Evolutionary conservation across 2,113 vertebrate species (phyloP).

Genomic region (Rhodinocichla rosea): DNA sequence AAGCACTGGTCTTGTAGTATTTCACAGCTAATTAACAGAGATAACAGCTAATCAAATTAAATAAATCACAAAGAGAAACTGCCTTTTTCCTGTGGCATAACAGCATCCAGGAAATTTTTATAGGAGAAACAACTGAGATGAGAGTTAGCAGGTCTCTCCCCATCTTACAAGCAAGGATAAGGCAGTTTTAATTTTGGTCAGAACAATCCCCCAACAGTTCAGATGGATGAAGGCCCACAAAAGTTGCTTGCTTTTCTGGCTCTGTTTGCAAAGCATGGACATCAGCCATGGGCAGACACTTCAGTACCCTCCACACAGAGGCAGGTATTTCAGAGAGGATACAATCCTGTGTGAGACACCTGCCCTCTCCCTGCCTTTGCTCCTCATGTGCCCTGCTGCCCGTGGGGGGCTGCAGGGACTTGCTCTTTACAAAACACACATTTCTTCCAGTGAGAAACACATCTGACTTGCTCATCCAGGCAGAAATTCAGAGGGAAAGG

Average conservation of each 20-base stretch:
- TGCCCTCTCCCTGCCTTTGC: neutral
- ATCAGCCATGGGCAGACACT: neutral
- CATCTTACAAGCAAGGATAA: neutral
- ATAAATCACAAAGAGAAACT: neutral
- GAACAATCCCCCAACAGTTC: neutral
- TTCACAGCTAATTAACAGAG: neutral
- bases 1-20: neutral
- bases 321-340: rapidly evolving
- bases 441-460: neutral
- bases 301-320: neutral
- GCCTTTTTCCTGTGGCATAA: neutral
- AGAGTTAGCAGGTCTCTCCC: neutral
- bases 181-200: neutral
- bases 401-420: rapidly evolving
- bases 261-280: rapidly evolving
- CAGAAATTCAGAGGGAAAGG: neutral
- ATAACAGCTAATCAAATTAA: neutral
- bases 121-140: neutral
- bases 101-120: neutral
- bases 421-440: neutral
- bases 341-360: rapidly evolving
- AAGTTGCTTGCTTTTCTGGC: neutral
- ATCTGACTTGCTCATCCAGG: neutral
- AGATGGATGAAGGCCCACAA: rapidly evolving
- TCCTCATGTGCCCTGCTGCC: rapidly evolving